Evolutionary conservation across 2,113 vertebrate species (phyloP), one percentile per base, ranked within the genome.

Genomic region (Mesembrinibis cayennensis): DNA sequence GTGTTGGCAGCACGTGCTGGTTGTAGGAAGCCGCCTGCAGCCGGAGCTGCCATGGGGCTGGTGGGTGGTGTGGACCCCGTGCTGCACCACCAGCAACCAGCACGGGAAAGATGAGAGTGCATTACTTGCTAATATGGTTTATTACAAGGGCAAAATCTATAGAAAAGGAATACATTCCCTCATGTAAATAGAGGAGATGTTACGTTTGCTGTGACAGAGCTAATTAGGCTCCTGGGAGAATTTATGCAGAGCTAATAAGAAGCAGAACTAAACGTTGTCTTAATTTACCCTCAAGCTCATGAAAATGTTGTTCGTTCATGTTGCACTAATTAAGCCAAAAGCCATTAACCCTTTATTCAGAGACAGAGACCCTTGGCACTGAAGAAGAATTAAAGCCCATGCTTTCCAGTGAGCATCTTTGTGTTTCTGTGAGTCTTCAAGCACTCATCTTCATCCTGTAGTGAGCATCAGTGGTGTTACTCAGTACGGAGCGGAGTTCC

Each of bases 171-270:
- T 67, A 27, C 38, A 1, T 69, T 96, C 96, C 95, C 91, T n/a
- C 32, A 26, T 89, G 86, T 81, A 89, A 97, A 97, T 19, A 71
- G 86, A 91, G 86, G 90, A 95, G 20, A 95, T 61, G 87, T 82
- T 97, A 95, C 63, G 87, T 82, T 97, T 87, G 82, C 69, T 92
- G 94, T 98, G 97, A 97, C 97, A 97, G 92, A 94, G 91, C 92
- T 98, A 98, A 98, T 98, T 97, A 98, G 91, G 58, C 95, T 97
- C 97, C 94, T 97, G 96, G 95, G 98, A 97, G 89, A 98, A 97
- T 97, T 98, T 98, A 97, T 97, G 97, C 96, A 95, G 87, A 95
- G 95, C 91, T 98, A 98, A 97, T 97, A 97, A 96, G 95, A 96
- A 97, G 87, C 91, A 96, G 93, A 97, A 96, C 92, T 97, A 97